Percentiles rank a stretch among this genome's conserved stretches.
Conservation (phyloP, 2,113 vertebrate species). For the Bubo blakistoni region DNA sequence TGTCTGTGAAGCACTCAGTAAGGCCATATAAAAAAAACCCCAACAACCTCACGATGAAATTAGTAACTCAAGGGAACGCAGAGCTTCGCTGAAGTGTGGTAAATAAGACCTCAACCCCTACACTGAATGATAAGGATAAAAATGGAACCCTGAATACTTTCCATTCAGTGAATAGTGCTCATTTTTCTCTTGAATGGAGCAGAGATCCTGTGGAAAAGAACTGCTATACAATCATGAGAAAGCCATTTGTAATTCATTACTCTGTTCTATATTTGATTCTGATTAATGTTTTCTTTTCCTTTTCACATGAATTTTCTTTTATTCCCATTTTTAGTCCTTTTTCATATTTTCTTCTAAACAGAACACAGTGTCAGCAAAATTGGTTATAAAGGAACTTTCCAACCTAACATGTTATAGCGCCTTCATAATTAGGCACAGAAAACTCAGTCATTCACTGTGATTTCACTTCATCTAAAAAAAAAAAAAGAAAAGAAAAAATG, state of each 20-base stretch:
- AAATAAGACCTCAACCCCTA: conserved; percentile 41
- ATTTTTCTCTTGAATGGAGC: conserved; percentile 61
- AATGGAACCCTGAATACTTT: conserved; percentile 59
- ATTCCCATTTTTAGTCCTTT: conserved; percentile 54
- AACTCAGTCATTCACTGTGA: neutral
- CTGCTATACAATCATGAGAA: conserved; percentile 55
- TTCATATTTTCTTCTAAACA: conserved; percentile 43
- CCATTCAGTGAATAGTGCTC: conserved; percentile 52
- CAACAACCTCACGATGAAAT: neutral
- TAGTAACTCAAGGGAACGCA: neutral
- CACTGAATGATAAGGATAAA: conserved; percentile 50
- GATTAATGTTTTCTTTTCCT: conserved; percentile 61
- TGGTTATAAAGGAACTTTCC: conserved; percentile 24
- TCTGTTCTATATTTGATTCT: conserved; percentile 61
- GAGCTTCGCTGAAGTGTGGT: conserved; percentile 6
- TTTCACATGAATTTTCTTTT: conserved; percentile 54
- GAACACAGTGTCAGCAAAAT: conserved; percentile 47
- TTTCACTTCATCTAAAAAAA: neutral
- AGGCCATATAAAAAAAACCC: neutral
- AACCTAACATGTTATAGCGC: neutral
- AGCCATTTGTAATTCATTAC: conserved; percentile 61
- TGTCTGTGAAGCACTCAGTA: neutral
- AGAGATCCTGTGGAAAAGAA: conserved; percentile 56
- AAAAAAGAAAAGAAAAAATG: neutral
- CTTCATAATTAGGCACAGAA: conserved; percentile 40